A percentile compares a stretch with the other conserved stretches of the same genome.
phyloP scores from a whole-genome alignment of 2,888 invertebrate species.

The Eretmocerus hayati region DNA sequence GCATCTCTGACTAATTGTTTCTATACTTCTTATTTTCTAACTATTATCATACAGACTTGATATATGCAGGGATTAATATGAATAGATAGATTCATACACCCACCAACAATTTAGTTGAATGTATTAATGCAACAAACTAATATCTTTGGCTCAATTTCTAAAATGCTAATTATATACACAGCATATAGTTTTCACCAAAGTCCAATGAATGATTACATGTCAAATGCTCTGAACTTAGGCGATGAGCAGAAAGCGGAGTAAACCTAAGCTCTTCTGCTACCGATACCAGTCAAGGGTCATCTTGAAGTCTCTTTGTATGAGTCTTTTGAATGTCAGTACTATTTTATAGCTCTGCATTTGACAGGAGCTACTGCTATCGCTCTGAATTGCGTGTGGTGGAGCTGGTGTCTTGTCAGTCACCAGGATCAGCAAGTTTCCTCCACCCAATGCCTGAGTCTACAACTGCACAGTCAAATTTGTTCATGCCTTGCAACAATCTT shows the following conservation, averaged over 20 bases:
- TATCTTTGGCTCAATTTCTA: slow-evolving; percentile 21
- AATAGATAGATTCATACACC: slow-evolving; percentile 7
- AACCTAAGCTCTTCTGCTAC: slow-evolving; percentile 43
- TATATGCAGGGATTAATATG: neutral
- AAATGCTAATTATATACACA: slow-evolving; percentile 19
- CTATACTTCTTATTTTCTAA: slow-evolving; percentile 13
- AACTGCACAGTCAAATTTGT: slow-evolving; percentile 39
- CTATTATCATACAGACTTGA: neutral
- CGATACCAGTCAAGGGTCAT: slow-evolving; percentile 43
- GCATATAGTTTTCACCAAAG: slow-evolving; percentile 17
- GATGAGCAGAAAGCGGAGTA: slow-evolving; percentile 16
- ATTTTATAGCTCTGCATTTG: slow-evolving; percentile 21
- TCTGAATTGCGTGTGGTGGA: neutral
- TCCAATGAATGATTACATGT: slow-evolving; percentile 10
- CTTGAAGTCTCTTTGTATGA: slow-evolving; percentile 33
- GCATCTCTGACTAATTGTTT: slow-evolving; percentile 33
- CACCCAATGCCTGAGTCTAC: slow-evolving; percentile 45
- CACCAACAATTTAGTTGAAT: slow-evolving; percentile 5
- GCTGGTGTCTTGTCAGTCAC: slow-evolving; percentile 53
- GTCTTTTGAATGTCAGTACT: slow-evolving; percentile 23
- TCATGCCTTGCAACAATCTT: slow-evolving; percentile 40
- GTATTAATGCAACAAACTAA: slow-evolving; percentile 13
- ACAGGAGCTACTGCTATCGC: slow-evolving; percentile 41
- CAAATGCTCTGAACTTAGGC: slow-evolving; percentile 18
- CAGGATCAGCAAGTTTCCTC: slow-evolving; percentile 52